phyloP scores from a whole-genome alignment of 2,113 vertebrate species.

The Oryzias javanicus region DNA sequence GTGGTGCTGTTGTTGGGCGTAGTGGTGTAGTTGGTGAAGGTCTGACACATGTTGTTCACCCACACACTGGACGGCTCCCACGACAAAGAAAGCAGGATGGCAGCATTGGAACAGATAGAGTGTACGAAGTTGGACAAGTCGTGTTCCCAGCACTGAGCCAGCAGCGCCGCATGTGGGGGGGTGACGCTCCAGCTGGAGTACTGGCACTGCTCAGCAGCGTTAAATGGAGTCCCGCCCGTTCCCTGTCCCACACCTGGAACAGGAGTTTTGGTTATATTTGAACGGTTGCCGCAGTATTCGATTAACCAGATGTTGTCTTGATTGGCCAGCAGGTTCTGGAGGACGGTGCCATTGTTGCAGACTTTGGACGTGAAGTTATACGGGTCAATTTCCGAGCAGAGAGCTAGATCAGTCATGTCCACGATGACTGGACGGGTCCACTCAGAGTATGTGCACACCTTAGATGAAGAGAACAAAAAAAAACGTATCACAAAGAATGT shows the following conservation, averaged over 20 bases:
- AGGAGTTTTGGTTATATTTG: slow-evolving; percentile 17
- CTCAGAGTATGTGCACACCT: slow-evolving; percentile 74
- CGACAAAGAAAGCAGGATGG: slow-evolving; percentile 56
- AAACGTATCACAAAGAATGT: background rate
- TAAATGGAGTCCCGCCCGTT: slow-evolving; percentile 44
- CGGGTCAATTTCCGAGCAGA: slow-evolving; percentile 73
- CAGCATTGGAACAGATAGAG: slow-evolving; percentile 60
- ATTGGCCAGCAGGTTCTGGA: slow-evolving; percentile 74
- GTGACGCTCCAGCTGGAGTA: slow-evolving; percentile 72
- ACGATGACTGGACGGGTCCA: slow-evolving; percentile 72
- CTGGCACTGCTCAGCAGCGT: slow-evolving; percentile 62
- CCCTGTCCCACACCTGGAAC: slow-evolving; percentile 9
- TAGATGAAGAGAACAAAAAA: slow-evolving; percentile 1
- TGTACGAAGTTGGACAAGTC: slow-evolving; percentile 73
- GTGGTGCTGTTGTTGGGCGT: slow-evolving; percentile 3
- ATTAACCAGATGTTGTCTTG: slow-evolving; percentile 78
- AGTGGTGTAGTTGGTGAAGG: slow-evolving; percentile 51
- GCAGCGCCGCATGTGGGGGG: slow-evolving; percentile 57
- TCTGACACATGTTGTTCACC: slow-evolving; percentile 71
- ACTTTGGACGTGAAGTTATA: slow-evolving; percentile 75
- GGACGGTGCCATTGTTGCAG: slow-evolving; percentile 66
- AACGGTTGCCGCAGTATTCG: slow-evolving; percentile 69
- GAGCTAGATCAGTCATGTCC: slow-evolving; percentile 76
- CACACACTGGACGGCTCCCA: slow-evolving; percentile 69
- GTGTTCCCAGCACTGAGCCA: slow-evolving; percentile 78